A percentile compares a stretch with the other conserved stretches of the same genome.
These are phyloP conservation scores for Chiloscyllium plagiosum DNA, from an alignment of 2,113 vertebrate genomes.

Conservation along the genomic window DNA sequence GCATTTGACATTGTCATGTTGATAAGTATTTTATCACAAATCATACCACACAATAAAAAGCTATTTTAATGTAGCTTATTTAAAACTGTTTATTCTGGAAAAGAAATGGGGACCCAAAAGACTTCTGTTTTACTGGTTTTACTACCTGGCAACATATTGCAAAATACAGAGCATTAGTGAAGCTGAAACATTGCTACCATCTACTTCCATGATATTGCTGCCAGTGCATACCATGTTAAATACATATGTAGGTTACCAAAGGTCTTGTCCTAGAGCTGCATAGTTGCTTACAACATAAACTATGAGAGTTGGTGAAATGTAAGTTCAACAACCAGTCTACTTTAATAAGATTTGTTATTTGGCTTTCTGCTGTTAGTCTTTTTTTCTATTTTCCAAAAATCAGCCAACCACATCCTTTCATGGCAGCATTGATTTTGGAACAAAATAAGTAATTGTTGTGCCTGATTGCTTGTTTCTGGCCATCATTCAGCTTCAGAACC, in stretches of 20 bases:
- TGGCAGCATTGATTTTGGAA: neutral
- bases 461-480: slow-evolving; percentile 18
- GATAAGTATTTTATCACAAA: neutral
- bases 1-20: neutral
- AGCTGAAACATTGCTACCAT: slow-evolving; percentile 4
- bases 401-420: neutral
- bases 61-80: neutral
- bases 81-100: neutral
- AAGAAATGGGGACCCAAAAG: neutral
- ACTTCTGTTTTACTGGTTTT: neutral
- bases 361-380: neutral
- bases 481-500: neutral
- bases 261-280: neutral
- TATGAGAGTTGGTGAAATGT: neutral
- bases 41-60: neutral
- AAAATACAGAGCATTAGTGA: neutral
- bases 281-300: neutral
- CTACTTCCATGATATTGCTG: neutral
- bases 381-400: neutral
- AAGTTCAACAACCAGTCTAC: slow-evolving; percentile 8
- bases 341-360: neutral
- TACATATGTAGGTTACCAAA: neutral
- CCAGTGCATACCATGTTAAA: neutral
- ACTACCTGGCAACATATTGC: neutral
- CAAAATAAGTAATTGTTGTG: slow-evolving; percentile 25